Evolutionary conservation across 2,888 invertebrate genomes (phyloP).

Genomic region (Zaprionus bogoriensis): DNA sequence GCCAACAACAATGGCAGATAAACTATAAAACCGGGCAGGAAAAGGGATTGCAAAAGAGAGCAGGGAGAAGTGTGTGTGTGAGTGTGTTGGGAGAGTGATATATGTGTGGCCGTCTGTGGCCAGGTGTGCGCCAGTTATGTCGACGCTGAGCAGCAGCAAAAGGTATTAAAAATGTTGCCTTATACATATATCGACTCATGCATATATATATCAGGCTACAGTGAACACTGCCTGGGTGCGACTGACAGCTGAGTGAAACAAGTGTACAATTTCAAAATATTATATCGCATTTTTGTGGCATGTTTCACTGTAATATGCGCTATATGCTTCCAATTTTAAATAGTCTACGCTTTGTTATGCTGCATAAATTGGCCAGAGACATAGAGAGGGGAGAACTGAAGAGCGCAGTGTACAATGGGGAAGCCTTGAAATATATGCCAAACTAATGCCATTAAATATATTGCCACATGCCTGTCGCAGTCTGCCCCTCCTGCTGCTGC

Average conservation of each 20-base stretch:
- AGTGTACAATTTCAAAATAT: not conserved
- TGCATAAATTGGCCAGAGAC: constrained; percentile 47
- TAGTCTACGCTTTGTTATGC: constrained; percentile 47
- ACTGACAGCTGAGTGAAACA: not conserved
- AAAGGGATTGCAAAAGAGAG: not conserved
- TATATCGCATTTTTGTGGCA: not conserved
- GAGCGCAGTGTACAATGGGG: not conserved
- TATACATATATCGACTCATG: constrained; percentile 26
- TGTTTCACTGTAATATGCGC: constrained; percentile 13
- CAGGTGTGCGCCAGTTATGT: constrained; percentile 45
- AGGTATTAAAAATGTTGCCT: constrained; percentile 39
- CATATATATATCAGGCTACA: constrained; percentile 19
- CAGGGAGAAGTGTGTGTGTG: not conserved
- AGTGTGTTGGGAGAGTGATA: constrained; percentile 6
- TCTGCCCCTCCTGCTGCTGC: constrained; percentile 1
- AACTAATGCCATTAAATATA: constrained; percentile 62
- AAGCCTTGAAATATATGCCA: constrained; percentile 58
- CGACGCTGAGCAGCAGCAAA: constrained; percentile 16
- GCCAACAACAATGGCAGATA: constrained; percentile 56
- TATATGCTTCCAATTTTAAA: constrained; percentile 43
- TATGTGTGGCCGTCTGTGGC: constrained; percentile 9
- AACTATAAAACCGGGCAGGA: constrained; percentile 28
- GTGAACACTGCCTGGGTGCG: constrained; percentile 13
- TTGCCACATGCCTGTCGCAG: too few relatives aligned
- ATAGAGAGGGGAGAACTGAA: not conserved